Evolutionary conservation across 2,888 invertebrate genomes (phyloP).

Genomic region (Laothoe populi): DNA sequence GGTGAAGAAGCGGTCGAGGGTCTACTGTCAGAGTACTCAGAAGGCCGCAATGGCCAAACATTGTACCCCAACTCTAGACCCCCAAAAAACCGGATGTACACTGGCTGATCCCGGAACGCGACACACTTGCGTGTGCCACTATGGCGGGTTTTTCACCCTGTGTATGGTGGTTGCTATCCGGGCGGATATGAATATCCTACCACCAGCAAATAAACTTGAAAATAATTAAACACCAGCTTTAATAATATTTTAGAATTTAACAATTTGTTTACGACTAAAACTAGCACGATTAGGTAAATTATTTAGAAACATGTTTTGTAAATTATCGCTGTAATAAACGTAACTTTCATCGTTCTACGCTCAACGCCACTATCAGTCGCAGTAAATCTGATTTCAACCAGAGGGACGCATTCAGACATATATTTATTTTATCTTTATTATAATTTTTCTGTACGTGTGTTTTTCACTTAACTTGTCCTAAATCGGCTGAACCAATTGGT

Average conservation of each 20-base stretch:
- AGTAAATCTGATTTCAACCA: conserved; percentile 27
- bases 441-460: too few species aligned
- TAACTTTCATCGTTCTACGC: conserved; percentile 30
- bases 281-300: conserved; percentile 20
- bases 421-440: neutral
- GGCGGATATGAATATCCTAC: neutral
- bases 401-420: conserved; percentile 10
- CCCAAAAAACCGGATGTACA: too few species aligned
- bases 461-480: too few species aligned
- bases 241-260: conserved; percentile 18
- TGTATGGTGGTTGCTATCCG: too few species aligned
- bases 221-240: neutral
- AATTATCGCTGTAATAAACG: conserved; percentile 31
- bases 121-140: too few species aligned
- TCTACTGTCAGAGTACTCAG: too few species aligned
- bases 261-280: conserved; percentile 21
- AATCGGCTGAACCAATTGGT: too few species aligned
- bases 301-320: conserved; percentile 25
- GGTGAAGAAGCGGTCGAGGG: too few species aligned
- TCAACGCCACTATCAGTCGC: conserved; percentile 25
- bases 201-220: neutral
- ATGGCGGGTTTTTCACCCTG: too few species aligned
- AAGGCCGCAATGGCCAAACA: too few species aligned
- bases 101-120: too few species aligned
- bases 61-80: too few species aligned